Evolutionary conservation across 2,113 vertebrate genomes (phyloP), one percentile per base, ranked within the genome.

Genomic region (Platichthys stellatus): DNA sequence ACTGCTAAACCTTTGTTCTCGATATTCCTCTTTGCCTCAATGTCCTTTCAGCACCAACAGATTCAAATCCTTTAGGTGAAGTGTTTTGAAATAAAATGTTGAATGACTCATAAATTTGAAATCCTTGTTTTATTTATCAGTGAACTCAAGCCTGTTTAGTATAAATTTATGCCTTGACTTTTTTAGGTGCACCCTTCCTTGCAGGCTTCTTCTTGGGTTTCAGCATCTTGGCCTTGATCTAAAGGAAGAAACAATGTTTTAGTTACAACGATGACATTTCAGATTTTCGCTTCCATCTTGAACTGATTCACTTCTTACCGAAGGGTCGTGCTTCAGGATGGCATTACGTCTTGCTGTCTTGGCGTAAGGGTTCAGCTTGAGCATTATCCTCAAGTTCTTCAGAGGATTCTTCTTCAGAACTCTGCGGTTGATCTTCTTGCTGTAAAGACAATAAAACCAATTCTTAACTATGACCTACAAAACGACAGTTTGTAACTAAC

Each of bases 391-490:
- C 91, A 98, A 80, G 45, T 98, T 99, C 94, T 99, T 99, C 93
- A 99, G 93, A 1, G 98, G 98, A 74, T 99, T 99, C 96, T 99
- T 99, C 96, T 99, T 99, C 78, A 99, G 93, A 47, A 98, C 95
- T 74, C 96, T 96, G 78, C 98, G 96, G 24, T 91, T 93, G 88
- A 97, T 96, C 95, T 96, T 98, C 79, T 97, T 98, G 84, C 98
- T 99, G 84, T 1, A 86, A 86, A 56, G 24, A 49, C 21, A 72
- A 63, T 21, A 76, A 0, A 49, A 65, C 0, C 3, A 12, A 21
- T 1, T 1, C 0, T 74, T 57, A 79, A 66, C 5, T 15, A 0
- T 38, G 13, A 13, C 61, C 8, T 9, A 3, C 5, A 12, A 0
- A 62, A n/a, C 7, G 23, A 10, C 5, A 26, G 11, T 20, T 1